Percentiles rank a stretch among this genome's conserved stretches.
Conservation (phyloP, 2,797 vertebrate genomes). For the Mastacembelus armatus region DNA sequence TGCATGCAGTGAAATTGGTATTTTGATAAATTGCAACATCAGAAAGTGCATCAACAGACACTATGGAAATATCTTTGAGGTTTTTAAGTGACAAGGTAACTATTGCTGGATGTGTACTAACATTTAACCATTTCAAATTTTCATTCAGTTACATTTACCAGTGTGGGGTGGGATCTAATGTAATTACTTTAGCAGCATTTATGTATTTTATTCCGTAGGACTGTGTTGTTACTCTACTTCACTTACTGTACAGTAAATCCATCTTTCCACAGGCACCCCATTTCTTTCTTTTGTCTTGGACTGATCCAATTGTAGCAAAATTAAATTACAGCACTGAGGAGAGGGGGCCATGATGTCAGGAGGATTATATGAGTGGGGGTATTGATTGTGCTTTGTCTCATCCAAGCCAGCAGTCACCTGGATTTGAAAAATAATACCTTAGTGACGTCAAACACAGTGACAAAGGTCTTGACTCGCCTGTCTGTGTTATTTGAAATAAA, state of each 20-base stretch:
- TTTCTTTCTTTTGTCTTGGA: constrained; percentile 32
- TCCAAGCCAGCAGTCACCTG: constrained; percentile 16
- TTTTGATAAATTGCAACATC: constrained; percentile 45
- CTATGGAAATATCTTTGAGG: background rate
- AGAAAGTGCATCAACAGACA: constrained; percentile 5
- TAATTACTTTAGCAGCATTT: constrained; percentile 31
- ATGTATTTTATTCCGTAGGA: too few relatives aligned
- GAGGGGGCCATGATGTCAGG: constrained; percentile 18
- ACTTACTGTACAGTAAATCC: constrained; percentile 49
- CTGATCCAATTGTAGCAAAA: constrained; percentile 65
- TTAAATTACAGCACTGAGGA: constrained; percentile 49
- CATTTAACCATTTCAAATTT: background rate
- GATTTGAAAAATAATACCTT: constrained; percentile 2
- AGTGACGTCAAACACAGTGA: background rate
- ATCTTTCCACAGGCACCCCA: constrained; percentile 3
- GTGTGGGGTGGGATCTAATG: too few relatives aligned
- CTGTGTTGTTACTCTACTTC: constrained; percentile 29
- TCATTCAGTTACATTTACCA: constrained; percentile 3
- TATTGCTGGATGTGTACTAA: background rate
- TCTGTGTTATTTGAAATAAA: background rate
- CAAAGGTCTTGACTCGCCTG: background rate
- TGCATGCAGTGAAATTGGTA: background rate
- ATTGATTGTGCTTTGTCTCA: constrained; percentile 41
- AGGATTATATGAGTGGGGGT: constrained; percentile 37
- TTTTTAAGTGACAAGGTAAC: background rate